Conservation (phyloP, 2,888 invertebrate genomes). For the Noctuana brunneofusca region DNA sequence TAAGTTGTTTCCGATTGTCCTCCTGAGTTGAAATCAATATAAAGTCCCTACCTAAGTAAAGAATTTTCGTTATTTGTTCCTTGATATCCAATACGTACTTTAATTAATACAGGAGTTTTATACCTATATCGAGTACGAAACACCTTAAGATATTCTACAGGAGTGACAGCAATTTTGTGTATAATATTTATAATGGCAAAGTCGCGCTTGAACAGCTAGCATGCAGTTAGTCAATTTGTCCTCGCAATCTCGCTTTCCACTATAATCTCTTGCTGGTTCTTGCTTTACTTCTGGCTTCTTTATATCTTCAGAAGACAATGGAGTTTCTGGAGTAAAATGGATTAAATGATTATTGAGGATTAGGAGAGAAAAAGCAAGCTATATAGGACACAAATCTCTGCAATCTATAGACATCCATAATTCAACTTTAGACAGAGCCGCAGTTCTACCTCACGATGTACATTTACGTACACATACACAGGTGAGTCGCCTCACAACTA, state of each 20-base stretch:
- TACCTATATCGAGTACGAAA: not conserved
- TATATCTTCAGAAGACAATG: not conserved
- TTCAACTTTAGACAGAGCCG: no score
- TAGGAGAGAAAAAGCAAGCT: no score
- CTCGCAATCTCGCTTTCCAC: slow-evolving; percentile 74
- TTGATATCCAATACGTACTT: not conserved
- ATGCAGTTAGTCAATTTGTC: slow-evolving; percentile 91
- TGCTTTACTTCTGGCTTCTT: slow-evolving; percentile 30
- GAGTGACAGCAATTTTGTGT: slow-evolving; percentile 91
- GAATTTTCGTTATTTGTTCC: not conserved
- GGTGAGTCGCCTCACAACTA: no score
- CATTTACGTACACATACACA: no score
- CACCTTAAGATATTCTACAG: slow-evolving; percentile 68
- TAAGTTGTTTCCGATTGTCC: no score
- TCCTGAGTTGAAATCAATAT: no score
- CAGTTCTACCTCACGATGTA: no score
- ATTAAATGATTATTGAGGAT: not conserved
- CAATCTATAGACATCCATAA: no score
- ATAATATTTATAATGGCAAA: slow-evolving; percentile 94
- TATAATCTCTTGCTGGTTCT: slow-evolving; percentile 3
- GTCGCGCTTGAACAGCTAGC: slow-evolving; percentile 91
- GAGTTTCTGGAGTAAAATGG: not conserved
- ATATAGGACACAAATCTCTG: no score
- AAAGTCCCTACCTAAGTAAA: no score
- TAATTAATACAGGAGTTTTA: not conserved